phyloP scores from a whole-genome alignment of 1,140 invertebrate genomes.

The Araneus ventricosus region DNA sequence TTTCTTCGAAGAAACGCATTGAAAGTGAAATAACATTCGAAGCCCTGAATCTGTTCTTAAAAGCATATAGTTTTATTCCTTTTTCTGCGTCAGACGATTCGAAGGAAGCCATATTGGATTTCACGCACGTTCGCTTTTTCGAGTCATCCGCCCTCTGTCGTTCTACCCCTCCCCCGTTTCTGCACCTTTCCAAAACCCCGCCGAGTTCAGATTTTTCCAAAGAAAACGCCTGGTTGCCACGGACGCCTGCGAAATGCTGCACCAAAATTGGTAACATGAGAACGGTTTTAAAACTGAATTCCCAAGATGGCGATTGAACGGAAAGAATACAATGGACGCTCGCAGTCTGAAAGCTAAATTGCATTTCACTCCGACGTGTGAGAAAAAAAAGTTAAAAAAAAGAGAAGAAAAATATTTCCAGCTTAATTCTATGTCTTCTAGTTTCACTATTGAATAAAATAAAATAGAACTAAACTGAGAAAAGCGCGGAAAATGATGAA shows the following conservation, averaged over 20 bases:
- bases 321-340: slow-evolving; percentile 56
- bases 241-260: slow-evolving; percentile 30
- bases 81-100: background rate
- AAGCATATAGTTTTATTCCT: slow-evolving; percentile 11
- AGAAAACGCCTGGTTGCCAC: background rate
- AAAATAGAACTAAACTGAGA: background rate
- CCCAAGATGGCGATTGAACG: slow-evolving; percentile 53
- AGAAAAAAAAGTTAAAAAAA: background rate
- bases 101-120: slow-evolving; percentile 27
- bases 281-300: slow-evolving; percentile 67
- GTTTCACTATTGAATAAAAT: slow-evolving; percentile 35
- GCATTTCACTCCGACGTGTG: background rate
- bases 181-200: background rate
- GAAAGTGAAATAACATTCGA: background rate
- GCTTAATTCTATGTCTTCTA: slow-evolving; percentile 45
- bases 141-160: background rate
- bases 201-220: slow-evolving; percentile 1
- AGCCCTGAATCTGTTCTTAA: slow-evolving; percentile 15
- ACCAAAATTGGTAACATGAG: slow-evolving; percentile 61
- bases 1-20: background rate
- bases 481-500: slow-evolving; percentile 5
- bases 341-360: slow-evolving; percentile 11
- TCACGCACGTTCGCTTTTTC: slow-evolving; percentile 24
- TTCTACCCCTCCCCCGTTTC: no score
- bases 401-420: background rate